Conservation (phyloP, 1,140 invertebrate genomes). For the Diorhabda sublineata region DNA sequence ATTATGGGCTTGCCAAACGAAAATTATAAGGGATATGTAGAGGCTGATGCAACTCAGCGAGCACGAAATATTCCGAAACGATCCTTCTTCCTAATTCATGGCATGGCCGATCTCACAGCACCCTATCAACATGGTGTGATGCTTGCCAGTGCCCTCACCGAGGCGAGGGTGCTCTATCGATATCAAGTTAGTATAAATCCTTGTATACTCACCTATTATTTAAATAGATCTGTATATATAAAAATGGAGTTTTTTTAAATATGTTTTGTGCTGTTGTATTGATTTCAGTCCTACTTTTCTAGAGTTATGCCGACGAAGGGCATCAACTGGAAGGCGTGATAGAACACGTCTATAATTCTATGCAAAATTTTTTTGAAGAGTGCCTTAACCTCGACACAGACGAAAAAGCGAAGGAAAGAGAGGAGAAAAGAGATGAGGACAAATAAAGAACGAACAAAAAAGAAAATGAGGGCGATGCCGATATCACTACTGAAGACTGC, state of each 20-base stretch:
- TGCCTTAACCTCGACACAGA: conserved; percentile 79
- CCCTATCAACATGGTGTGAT: conserved; percentile 89
- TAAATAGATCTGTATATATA: neutral
- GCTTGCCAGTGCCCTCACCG: conserved; percentile 79
- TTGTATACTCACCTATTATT: neutral
- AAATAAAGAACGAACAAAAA: neutral
- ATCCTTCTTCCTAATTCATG: conserved; percentile 85
- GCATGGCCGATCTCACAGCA: conserved; percentile 83
- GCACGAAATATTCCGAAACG: conserved; percentile 80
- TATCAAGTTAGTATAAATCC: conserved; percentile 67
- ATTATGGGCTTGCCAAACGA: conserved; percentile 82
- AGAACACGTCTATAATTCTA: conserved; percentile 78
- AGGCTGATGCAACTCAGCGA: conserved; percentile 81
- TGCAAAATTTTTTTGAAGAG: conserved; percentile 79
- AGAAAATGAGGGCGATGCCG: neutral
- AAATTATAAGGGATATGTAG: conserved; percentile 90
- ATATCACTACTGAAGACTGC: conserved; percentile 2
- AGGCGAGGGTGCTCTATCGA: conserved; percentile 81
- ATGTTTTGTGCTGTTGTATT: neutral
- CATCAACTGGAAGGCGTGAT: conserved; percentile 71
- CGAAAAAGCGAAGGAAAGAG: conserved; percentile 47
- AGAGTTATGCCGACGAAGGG: conserved; percentile 82
- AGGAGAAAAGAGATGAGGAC: conserved; percentile 37
- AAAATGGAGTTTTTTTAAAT: neutral
- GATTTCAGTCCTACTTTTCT: conserved; percentile 35